These are phyloP conservation scores for Spilarctia lutea DNA, from an alignment of 2,888 invertebrate species.

Conservation along the genomic window DNA sequence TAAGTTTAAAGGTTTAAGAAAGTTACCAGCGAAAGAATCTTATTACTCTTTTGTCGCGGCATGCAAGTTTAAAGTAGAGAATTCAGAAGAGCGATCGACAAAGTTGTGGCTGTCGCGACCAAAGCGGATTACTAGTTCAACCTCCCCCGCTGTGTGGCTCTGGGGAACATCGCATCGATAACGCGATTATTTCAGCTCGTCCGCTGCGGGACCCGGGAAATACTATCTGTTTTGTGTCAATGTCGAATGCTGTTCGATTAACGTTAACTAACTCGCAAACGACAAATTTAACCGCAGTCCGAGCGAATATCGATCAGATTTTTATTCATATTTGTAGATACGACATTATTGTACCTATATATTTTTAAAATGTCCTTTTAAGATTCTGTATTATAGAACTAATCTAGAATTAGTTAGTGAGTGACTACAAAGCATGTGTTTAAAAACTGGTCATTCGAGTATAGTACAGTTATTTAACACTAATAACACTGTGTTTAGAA, in stretches of 20 bases:
- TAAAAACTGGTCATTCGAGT: not conserved
- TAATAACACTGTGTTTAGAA: not conserved
- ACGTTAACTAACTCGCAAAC: slow-evolving; percentile 34
- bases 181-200: slow-evolving; percentile 68
- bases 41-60: slow-evolving; percentile 72
- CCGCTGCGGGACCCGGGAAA: slow-evolving; percentile 41
- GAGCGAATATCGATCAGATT: not conserved
- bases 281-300: slow-evolving; percentile 12
- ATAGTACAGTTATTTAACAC: not conserved
- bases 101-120: slow-evolving; percentile 70
- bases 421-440: not conserved
- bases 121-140: slow-evolving; percentile 71
- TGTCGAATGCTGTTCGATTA: slow-evolving; percentile 27
- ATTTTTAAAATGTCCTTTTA: no score
- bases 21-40: slow-evolving; percentile 65
- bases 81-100: slow-evolving; percentile 71
- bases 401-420: no score
- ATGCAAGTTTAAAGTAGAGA: slow-evolving; percentile 73
- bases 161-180: slow-evolving; percentile 65
- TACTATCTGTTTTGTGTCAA: slow-evolving; percentile 44
- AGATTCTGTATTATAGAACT: no score
- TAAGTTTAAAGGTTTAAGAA: slow-evolving; percentile 57
- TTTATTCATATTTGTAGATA: not conserved
- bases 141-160: slow-evolving; percentile 57
- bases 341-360: not conserved